phyloP scores from a whole-genome alignment of 2,113 vertebrate species.

The Sylvilagus bachmani region DNA sequence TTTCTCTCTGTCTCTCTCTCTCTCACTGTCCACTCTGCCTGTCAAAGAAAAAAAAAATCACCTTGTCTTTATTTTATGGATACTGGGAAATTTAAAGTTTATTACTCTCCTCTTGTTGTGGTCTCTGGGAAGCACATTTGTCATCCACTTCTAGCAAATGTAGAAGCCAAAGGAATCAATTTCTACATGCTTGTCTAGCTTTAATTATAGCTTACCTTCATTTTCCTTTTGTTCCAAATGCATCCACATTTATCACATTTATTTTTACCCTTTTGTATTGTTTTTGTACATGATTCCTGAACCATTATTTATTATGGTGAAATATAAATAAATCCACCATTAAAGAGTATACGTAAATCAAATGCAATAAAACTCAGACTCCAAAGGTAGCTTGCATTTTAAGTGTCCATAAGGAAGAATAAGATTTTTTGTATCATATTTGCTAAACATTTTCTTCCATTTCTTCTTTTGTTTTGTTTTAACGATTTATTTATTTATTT shows the following conservation, averaged over 20 bases:
- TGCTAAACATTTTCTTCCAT: neutral
- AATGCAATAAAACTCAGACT: neutral
- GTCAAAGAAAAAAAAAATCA: neutral
- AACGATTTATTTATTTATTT: no score
- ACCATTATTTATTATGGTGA: neutral
- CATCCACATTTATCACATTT: neutral
- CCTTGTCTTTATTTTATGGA: neutral
- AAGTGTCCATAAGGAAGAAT: neutral
- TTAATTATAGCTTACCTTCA: neutral
- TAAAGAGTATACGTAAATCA: neutral
- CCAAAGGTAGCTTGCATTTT: neutral
- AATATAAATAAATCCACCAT: neutral
- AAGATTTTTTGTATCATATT: slow-evolving; percentile 5
- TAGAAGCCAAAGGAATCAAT: neutral
- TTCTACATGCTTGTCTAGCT: neutral
- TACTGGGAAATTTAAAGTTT: neutral
- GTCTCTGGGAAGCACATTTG: neutral
- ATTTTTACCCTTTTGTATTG: neutral
- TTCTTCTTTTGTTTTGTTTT: neutral
- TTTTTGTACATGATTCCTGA: neutral
- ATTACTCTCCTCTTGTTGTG: neutral
- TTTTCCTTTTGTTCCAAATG: neutral
- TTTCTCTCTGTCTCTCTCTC: no score
- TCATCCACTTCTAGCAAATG: neutral
- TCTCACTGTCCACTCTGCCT: no score